Percentiles rank a stretch among this genome's conserved stretches.
These are phyloP conservation scores for Neogobius melanostomus DNA, from an alignment of 2,113 vertebrate species.

Conservation along the genomic window DNA sequence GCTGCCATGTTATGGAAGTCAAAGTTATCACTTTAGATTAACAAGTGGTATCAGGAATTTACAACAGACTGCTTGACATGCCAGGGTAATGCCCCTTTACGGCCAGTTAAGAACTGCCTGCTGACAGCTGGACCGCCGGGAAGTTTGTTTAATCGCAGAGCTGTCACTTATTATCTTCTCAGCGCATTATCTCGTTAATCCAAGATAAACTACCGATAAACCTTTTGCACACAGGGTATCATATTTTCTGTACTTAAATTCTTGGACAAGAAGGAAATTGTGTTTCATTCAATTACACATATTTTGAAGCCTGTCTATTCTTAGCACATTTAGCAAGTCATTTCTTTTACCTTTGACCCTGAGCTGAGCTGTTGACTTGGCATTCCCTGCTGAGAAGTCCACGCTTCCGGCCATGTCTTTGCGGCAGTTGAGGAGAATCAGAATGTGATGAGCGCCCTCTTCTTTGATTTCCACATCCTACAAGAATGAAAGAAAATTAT, in stretches of 20 bases:
- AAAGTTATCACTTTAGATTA: conserved; percentile 24
- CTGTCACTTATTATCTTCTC: conserved; percentile 7
- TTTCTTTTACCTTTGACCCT: conserved; percentile 89
- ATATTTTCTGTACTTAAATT: no score
- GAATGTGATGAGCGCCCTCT: conserved; percentile 86
- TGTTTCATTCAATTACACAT: no score
- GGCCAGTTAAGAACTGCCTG: conserved; percentile 5
- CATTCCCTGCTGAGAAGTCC: conserved; percentile 94
- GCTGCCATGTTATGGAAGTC: not conserved
- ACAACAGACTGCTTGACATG: conserved; percentile 47
- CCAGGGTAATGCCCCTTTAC: conserved; percentile 44
- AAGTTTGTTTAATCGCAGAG: not conserved
- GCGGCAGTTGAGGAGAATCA: conserved; percentile 88
- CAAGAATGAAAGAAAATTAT: conserved; percentile 5
- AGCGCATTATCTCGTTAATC: not conserved
- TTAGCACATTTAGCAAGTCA: not conserved
- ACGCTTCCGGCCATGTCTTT: conserved; percentile 89
- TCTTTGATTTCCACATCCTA: conserved; percentile 87
- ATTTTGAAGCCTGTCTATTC: no score
- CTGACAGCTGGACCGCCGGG: conserved; percentile 8
- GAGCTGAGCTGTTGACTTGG: conserved; percentile 91
- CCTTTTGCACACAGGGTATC: not conserved
- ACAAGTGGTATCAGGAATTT: conserved; percentile 33
- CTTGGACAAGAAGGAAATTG: no score
- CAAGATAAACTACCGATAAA: not conserved